These are phyloP conservation scores for Trachymyrmex septentrionalis DNA, from an alignment of 1,140 invertebrate species.

Conservation along the genomic window DNA sequence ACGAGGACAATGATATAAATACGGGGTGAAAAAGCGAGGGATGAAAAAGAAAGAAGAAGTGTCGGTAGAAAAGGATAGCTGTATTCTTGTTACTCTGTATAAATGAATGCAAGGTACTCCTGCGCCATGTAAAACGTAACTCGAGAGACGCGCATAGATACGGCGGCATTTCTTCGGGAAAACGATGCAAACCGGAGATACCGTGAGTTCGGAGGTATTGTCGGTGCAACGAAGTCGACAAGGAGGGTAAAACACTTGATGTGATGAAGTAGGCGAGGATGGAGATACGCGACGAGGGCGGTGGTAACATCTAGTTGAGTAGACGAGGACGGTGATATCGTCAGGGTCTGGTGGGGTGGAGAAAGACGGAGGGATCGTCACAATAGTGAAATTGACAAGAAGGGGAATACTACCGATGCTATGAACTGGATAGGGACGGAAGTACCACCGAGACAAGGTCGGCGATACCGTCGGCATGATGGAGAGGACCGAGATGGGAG, in stretches of 20 bases:
- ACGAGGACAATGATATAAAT: constrained; percentile 43
- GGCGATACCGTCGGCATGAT: constrained; percentile 22
- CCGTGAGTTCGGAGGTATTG: constrained; percentile 5
- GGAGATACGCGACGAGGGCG: neutral
- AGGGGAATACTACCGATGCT: neutral
- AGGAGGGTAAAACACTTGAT: constrained; percentile 4
- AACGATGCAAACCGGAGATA: constrained; percentile 22
- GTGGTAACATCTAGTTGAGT: constrained; percentile 6
- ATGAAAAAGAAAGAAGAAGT: neutral
- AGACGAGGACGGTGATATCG: neutral
- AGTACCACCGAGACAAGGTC: constrained; percentile 19
- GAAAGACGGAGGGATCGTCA: neutral
- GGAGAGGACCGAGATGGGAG: neutral
- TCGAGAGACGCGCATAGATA: constrained; percentile 18
- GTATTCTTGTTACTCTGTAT: neutral
- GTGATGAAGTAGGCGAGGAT: neutral
- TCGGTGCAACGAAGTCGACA: neutral
- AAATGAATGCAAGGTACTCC: constrained; percentile 15
- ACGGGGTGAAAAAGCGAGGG: neutral
- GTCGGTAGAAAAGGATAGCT: neutral
- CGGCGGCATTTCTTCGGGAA: constrained; percentile 27
- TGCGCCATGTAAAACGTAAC: constrained; percentile 9
- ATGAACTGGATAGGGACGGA: neutral
- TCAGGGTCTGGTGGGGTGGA: neutral
- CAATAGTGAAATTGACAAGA: constrained; percentile 9